Evolutionary conservation across 2,888 invertebrate genomes (phyloP).

Genomic region (Zygogramma bicolorata): DNA sequence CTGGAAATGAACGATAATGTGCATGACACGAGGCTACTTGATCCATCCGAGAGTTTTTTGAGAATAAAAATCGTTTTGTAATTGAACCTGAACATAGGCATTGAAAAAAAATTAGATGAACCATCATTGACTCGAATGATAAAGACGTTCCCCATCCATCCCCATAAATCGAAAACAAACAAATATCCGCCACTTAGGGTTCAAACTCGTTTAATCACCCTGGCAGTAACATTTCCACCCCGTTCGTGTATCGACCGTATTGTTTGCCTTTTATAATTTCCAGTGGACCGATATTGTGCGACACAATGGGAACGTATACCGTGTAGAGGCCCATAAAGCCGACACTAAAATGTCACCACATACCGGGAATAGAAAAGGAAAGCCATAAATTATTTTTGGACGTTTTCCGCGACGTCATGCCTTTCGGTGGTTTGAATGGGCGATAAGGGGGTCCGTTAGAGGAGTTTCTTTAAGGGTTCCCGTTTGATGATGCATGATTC

Average conservation of each 20-base stretch:
- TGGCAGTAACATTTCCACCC: neutral
- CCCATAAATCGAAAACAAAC: neutral
- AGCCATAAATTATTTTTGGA: neutral
- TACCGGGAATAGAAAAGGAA: neutral
- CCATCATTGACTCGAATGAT: too few species aligned
- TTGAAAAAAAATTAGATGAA: too few species aligned
- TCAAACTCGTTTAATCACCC: neutral
- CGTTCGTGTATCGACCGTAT: neutral
- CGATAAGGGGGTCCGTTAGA: neutral
- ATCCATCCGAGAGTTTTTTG: too few species aligned
- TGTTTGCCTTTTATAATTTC: conserved; percentile 6
- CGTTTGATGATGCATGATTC: too few species aligned
- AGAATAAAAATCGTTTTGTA: too few species aligned
- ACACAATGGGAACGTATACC: neutral
- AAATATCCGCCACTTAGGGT: neutral
- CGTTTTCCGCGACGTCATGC: neutral
- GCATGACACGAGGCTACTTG: too few species aligned
- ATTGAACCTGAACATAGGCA: too few species aligned
- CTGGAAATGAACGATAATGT: too few species aligned
- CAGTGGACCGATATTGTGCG: neutral
- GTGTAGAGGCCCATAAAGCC: neutral
- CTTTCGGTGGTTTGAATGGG: neutral
- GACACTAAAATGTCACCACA: conserved; percentile 8
- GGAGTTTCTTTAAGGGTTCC: neutral
- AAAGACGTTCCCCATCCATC: too few species aligned